A percentile compares a stretch with the other conserved stretches of the same genome.
phyloP scores from a whole-genome alignment of 2,888 invertebrate genomes.

The Pterobdella sp. region DNA sequence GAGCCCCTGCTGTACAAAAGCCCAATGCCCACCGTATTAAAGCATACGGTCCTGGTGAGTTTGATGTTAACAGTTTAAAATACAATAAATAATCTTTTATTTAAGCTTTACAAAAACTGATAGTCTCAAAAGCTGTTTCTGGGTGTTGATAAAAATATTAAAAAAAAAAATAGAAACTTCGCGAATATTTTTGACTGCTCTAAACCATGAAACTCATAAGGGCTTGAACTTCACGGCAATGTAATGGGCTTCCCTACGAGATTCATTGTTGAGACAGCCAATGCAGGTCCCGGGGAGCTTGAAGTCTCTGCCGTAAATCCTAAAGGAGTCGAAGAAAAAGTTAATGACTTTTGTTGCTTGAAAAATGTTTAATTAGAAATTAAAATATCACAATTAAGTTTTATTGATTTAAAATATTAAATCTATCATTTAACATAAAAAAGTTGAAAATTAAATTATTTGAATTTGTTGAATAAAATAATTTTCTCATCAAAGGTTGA shows the following conservation, averaged over 20 bases:
- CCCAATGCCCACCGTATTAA: constrained; percentile 64
- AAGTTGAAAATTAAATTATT: not conserved
- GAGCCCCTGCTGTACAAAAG: constrained; percentile 69
- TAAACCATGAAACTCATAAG: constrained; percentile 29
- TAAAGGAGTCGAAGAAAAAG: constrained; percentile 54
- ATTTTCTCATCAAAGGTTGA: constrained; percentile 44
- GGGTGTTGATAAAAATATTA: not conserved
- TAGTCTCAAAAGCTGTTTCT: too few relatives aligned
- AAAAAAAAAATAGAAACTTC: not conserved
- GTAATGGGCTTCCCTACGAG: constrained; percentile 71
- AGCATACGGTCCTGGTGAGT: constrained; percentile 68
- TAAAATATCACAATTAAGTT: not conserved
- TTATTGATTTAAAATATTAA: not conserved
- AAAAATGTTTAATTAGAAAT: not conserved
- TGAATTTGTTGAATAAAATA: not conserved
- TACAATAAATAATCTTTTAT: not conserved
- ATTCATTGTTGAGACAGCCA: constrained; percentile 79
- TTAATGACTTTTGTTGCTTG: not conserved
- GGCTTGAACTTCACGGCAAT: constrained; percentile 55
- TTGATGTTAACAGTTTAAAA: not conserved
- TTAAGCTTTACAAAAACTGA: too few relatives aligned
- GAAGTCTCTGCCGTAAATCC: constrained; percentile 62
- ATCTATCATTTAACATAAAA: not conserved
- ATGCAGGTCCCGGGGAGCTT: constrained; percentile 71
- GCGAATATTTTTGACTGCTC: not conserved